phyloP scores from a whole-genome alignment of 2,113 vertebrate species.

The Glaucomys volans region DNA sequence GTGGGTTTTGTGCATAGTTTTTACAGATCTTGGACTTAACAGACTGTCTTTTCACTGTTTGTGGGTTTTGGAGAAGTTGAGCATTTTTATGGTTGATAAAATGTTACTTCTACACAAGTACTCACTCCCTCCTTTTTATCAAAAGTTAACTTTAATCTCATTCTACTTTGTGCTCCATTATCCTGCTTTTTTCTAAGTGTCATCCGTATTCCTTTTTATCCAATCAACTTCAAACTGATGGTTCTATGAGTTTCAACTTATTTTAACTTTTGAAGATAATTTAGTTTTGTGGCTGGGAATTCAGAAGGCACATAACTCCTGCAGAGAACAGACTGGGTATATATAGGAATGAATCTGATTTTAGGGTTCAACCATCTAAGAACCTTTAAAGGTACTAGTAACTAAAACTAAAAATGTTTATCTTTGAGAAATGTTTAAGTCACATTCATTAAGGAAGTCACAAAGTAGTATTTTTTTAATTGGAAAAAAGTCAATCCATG shows the following conservation, averaged over 20 bases:
- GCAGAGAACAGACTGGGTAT: constrained; percentile 36
- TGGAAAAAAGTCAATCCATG: constrained; percentile 53
- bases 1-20: constrained; percentile 86
- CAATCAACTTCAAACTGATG: constrained; percentile 60
- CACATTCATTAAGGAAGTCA: constrained; percentile 58
- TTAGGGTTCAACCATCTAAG: constrained; percentile 39
- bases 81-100: constrained; percentile 85
- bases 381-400: constrained; percentile 46
- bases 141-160: constrained; percentile 82
- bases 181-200: constrained; percentile 78
- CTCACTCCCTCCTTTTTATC: constrained; percentile 77
- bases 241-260: constrained; percentile 59
- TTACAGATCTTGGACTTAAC: constrained; percentile 82
- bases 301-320: constrained; percentile 11
- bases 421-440: constrained; percentile 67
- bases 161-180: constrained; percentile 82
- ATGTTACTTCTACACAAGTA: constrained; percentile 82
- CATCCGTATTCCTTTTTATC: constrained; percentile 61
- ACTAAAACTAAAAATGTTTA: constrained; percentile 59
- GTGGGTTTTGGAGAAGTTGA: constrained; percentile 87
- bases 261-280: constrained; percentile 66
- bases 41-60: constrained; percentile 86
- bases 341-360: constrained; percentile 44
- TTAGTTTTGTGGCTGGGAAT: constrained; percentile 59
- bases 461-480: constrained; percentile 73